phyloP scores from a whole-genome alignment of 1,140 invertebrate genomes.

The Drosophila parvula region DNA sequence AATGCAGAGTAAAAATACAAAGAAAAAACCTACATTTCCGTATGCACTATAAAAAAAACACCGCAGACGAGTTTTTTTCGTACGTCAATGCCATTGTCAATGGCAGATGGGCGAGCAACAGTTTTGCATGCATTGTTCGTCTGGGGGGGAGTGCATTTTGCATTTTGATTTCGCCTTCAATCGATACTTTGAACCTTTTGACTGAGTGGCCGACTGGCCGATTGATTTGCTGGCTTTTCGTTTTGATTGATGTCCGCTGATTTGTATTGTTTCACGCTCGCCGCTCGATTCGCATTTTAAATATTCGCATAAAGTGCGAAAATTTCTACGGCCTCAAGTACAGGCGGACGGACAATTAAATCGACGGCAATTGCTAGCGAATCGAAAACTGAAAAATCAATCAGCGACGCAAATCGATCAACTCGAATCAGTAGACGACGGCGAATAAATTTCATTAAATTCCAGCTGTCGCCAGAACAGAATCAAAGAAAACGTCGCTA shows the following conservation, averaged over 20 bases:
- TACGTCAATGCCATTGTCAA: conserved; percentile 49
- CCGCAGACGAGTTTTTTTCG: conserved; percentile 16
- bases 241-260: conserved; percentile 61
- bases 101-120: conserved; percentile 37
- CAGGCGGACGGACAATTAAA: conserved; percentile 51
- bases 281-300: conserved; percentile 30
- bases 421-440: conserved; percentile 41
- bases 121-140: conserved; percentile 63
- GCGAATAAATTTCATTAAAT: conserved; percentile 73
- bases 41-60: conserved; percentile 23
- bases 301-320: conserved; percentile 67
- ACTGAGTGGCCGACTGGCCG: conserved; percentile 55
- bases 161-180: conserved; percentile 62
- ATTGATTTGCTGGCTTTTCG: conserved; percentile 50
- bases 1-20: conserved; percentile 1
- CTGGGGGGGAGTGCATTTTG: conserved; percentile 45
- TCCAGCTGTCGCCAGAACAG: conserved; percentile 57
- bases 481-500: conserved; percentile 59
- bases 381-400: conserved; percentile 53
- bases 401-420: conserved; percentile 43
- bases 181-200: conserved; percentile 68
- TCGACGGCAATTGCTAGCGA: conserved; percentile 9
- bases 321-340: conserved; percentile 50
- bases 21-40: conserved; percentile 14
- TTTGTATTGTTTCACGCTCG: conserved; percentile 40